These are phyloP conservation scores for Phaonia tiefii DNA, from an alignment of 2,888 invertebrate species.

Conservation along the genomic window DNA sequence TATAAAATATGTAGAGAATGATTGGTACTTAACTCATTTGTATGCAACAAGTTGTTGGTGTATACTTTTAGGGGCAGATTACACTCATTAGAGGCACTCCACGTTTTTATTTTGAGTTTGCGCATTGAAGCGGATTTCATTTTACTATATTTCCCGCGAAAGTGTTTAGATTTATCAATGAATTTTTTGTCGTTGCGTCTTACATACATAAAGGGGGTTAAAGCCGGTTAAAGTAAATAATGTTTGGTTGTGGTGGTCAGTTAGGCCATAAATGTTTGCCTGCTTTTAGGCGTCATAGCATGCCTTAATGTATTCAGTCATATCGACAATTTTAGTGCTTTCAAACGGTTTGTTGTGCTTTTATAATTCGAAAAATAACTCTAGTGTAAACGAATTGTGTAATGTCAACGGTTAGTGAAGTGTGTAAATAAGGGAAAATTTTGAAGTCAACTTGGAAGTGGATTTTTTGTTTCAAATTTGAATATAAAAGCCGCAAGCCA, in stretches of 20 bases:
- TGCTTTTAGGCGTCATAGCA: constrained; percentile 65
- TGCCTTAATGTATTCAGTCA: constrained; percentile 73
- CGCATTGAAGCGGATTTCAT: constrained; percentile 54
- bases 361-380: no score
- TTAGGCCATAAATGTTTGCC: constrained; percentile 42
- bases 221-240: constrained; percentile 18
- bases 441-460: no score
- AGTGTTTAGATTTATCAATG: constrained; percentile 67
- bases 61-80: constrained; percentile 12
- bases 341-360: constrained; percentile 72
- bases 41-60: background rate
- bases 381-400: no score
- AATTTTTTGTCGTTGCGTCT: constrained; percentile 20
- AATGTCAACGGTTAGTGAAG: no score
- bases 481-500: no score
- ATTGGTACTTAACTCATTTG: constrained; percentile 41
- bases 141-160: no score
- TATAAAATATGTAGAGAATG: constrained; percentile 51
- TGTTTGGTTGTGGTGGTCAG: constrained; percentile 36
- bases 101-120: constrained; percentile 39
- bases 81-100: background rate
- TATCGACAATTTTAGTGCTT: constrained; percentile 78
- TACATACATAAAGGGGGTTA: no score
- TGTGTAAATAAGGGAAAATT: no score
- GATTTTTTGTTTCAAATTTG: no score